Evolutionary conservation across 2,888 invertebrate genomes (phyloP).

Genomic region (Norana najaformis): DNA sequence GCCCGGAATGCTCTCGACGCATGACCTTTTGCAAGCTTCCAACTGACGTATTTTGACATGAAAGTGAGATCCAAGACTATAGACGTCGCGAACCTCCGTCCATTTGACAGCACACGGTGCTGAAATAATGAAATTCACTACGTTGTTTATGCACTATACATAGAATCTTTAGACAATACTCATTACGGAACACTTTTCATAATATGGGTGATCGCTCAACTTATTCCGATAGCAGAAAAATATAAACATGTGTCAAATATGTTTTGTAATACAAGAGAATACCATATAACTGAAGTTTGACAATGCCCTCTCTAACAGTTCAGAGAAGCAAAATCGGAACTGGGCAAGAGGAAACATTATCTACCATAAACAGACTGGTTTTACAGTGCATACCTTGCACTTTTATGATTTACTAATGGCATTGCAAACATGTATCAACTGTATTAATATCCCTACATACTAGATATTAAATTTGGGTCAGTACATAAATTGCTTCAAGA

Average conservation of each 20-base stretch:
- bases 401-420: too few species aligned
- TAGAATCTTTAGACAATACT: too few species aligned
- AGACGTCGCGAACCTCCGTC: not conserved
- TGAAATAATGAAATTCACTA: not conserved
- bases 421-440: too few species aligned
- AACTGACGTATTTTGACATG: not conserved
- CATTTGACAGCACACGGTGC: not conserved
- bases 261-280: not conserved
- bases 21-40: not conserved
- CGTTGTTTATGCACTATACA: too few species aligned
- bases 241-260: not conserved
- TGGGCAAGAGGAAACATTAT: not conserved
- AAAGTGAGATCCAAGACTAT: not conserved
- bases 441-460: too few species aligned
- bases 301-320: not conserved
- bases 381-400: too few species aligned
- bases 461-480: not conserved
- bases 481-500: not conserved
- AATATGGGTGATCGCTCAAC: not conserved
- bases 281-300: not conserved
- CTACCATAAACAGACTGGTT: too few species aligned
- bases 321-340: not conserved
- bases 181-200: too few species aligned
- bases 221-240: not conserved
- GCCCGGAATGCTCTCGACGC: not conserved